Evolutionary conservation across 1,140 invertebrate species (phyloP), one percentile per base, ranked within the genome.

Genomic region (Apis laboriosa): DNA sequence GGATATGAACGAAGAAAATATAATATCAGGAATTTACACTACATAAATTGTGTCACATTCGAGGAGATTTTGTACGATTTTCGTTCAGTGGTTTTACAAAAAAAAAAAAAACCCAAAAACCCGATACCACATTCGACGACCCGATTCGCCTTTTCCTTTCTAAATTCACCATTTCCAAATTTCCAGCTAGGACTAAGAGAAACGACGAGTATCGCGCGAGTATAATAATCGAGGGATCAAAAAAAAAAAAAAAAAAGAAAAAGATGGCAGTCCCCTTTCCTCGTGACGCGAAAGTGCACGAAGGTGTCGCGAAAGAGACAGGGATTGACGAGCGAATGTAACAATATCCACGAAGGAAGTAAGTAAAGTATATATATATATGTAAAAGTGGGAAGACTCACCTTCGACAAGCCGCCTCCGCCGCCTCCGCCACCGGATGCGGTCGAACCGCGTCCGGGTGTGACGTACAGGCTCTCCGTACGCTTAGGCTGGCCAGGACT

Each of bases 401-500:
- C 93, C 91, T 94, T 94, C 71, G 89, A 64, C 51, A 87, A 49
- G 11, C 83, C 83, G 15, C 89, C 90, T 9, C 84, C 88, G 5
- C 89, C 92, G 28, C 80, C 90, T 49, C 92, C 89, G 49, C 85
- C 92, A 15, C 89, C 90, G 55, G 88, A 89, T 67, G 88, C 90
- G 77, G 91, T 92, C 24, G 91, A 92, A 77, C 92, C 93, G 60
- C 94, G 92, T 78, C 92, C 91, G 71, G 92, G 92, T 61, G 94
- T 86, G 88, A 97, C 95, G 91, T 96, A 97, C 70, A 97, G 94
- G 93, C 97, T 98, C 91, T 98, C 98, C 72, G 98, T 98, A 86
- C 98, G 95, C 92, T 98, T 98, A 61, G 97, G 97, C 92, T 98
- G 97, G 84, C 96, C 96, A 75, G 95, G 96, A 89, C 97, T 97